These are phyloP conservation scores for Pristionchus fissidentatus DNA, from an alignment of 2,888 invertebrate species.

Conservation along the genomic window DNA sequence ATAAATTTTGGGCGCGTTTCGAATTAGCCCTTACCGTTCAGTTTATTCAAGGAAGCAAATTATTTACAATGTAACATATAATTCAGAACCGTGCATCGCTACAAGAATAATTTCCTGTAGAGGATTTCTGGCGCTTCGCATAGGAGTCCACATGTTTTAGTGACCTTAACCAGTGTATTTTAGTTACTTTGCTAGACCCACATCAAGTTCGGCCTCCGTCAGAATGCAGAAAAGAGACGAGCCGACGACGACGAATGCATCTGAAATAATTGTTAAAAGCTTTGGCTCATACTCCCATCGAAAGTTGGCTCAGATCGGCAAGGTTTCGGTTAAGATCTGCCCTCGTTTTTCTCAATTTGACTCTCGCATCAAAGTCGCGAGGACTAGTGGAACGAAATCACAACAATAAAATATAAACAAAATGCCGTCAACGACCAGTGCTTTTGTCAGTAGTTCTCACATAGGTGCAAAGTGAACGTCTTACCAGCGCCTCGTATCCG, in stretches of 20 bases:
- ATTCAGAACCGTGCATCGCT: too few relatives aligned
- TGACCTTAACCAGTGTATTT: neutral
- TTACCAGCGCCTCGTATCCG: neutral
- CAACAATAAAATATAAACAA: neutral
- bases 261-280: neutral
- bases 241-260: neutral
- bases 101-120: too few relatives aligned
- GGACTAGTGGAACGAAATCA: neutral
- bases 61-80: too few relatives aligned
- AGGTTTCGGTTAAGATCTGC: too few relatives aligned
- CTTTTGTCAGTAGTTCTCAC: neutral
- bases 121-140: too few relatives aligned
- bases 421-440: neutral
- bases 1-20: neutral
- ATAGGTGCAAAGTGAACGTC: neutral
- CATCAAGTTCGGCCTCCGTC: neutral
- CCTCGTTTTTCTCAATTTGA: too few relatives aligned
- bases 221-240: conserved; percentile 10
- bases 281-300: neutral
- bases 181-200: neutral
- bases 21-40: neutral
- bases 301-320: neutral
- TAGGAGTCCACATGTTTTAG: too few relatives aligned
- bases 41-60: neutral
- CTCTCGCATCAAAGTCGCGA: too few relatives aligned